Evolutionary conservation across 2,113 vertebrate species (phyloP).

Genomic region (Petaurus breviceps): DNA sequence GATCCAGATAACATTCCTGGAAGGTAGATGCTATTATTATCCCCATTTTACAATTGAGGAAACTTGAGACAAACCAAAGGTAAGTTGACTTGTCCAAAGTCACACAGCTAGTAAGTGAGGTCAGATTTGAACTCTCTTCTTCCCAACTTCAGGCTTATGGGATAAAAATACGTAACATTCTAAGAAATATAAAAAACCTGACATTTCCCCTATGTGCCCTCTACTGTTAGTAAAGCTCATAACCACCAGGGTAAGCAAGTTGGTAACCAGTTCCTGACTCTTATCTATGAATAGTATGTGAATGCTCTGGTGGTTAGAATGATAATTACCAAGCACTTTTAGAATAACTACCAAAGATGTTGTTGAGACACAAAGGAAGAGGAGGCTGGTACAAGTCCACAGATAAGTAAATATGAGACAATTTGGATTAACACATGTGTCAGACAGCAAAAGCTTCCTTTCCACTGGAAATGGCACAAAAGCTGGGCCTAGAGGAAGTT

Average conservation of each 20-base stretch:
- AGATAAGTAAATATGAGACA: neutral
- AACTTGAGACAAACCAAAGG: too few species aligned
- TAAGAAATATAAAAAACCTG: neutral
- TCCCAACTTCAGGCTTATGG: too few species aligned
- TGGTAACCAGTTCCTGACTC: neutral
- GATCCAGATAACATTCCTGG: too few species aligned
- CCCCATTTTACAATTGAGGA: too few species aligned
- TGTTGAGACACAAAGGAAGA: neutral
- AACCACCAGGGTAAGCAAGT: neutral
- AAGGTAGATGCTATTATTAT: too few species aligned
- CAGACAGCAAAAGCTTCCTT: neutral
- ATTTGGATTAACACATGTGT: neutral
- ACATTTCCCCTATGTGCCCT: neutral
- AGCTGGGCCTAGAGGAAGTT: neutral
- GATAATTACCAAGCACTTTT: neutral
- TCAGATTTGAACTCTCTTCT: too few species aligned
- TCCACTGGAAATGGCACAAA: neutral
- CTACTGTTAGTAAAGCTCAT: neutral
- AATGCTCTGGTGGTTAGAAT: neutral
- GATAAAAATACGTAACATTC: neutral
- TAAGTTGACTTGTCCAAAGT: too few species aligned
- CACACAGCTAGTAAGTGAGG: too few species aligned
- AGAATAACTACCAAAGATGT: neutral
- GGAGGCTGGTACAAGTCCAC: neutral
- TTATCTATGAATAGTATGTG: neutral